Conservation (phyloP, 2,888 invertebrate species). For the Gisinianus flammeolus region DNA sequence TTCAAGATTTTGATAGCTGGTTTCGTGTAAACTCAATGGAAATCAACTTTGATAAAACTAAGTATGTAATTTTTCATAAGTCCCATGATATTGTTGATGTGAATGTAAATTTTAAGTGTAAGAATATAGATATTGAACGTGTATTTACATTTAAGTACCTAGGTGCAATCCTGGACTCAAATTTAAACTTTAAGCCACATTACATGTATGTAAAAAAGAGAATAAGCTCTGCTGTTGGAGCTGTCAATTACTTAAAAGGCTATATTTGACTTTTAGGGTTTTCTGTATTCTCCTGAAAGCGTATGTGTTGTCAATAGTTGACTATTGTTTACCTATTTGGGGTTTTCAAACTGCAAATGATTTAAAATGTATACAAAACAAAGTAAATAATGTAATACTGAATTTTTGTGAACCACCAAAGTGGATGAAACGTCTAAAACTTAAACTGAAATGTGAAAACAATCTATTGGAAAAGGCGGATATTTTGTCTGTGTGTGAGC, state of each 20-base stretch:
- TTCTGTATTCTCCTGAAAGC: slow-evolving; percentile 12
- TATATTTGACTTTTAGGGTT: not conserved
- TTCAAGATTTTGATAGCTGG: not conserved
- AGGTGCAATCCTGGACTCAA: slow-evolving; percentile 2
- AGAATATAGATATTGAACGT: not conserved
- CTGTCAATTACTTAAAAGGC: not conserved
- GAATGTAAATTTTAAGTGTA: not conserved
- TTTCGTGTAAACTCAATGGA: not conserved
- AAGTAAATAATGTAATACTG: not conserved
- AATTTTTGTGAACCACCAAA: slow-evolving; percentile 1
- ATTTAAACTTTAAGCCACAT: slow-evolving; percentile 15
- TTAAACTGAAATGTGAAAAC: too few relatives aligned
- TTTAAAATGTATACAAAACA: not conserved
- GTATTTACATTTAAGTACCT: slow-evolving; percentile 24
- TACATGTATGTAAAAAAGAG: slow-evolving; percentile 2
- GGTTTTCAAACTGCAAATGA: not conserved
- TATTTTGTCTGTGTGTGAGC: not conserved
- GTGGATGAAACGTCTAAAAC: not conserved
- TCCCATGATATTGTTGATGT: not conserved
- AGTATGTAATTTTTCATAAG: slow-evolving; percentile 4
- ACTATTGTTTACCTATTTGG: slow-evolving; percentile 21
- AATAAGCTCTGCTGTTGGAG: slow-evolving; percentile 9
- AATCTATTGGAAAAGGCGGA: not conserved
- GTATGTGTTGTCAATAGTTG: slow-evolving; percentile 19
- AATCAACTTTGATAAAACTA: slow-evolving; percentile 22